Conservation (phyloP, 1,140 invertebrate species). For the Microplitis demolitor region DNA sequence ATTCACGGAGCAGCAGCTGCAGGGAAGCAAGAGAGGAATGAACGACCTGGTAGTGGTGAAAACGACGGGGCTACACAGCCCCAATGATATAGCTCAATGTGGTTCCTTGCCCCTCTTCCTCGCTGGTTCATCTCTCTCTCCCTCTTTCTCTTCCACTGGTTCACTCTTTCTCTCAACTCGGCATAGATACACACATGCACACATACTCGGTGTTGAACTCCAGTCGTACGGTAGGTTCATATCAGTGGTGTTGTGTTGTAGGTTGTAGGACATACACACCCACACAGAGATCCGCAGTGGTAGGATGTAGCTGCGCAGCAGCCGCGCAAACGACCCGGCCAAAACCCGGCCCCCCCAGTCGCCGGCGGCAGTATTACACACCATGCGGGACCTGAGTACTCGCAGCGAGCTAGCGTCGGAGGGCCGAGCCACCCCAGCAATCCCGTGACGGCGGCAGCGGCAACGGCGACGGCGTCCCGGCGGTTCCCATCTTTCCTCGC, state of each 20-base stretch:
- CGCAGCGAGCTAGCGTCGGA: constrained; percentile 32
- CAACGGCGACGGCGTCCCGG: neutral
- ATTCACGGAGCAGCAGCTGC: constrained; percentile 7
- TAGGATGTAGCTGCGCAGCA: constrained; percentile 45
- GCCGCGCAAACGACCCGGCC: constrained; percentile 51
- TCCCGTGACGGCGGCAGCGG: constrained; percentile 33
- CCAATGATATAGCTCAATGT: constrained; percentile 13
- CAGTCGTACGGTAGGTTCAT: neutral
- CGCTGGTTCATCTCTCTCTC: constrained; percentile 5
- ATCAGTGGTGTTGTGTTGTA: neutral
- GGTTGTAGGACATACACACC: neutral
- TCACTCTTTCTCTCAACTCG: neutral
- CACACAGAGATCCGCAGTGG: neutral
- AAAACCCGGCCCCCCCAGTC: constrained; percentile 56
- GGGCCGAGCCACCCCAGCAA: constrained; percentile 52
- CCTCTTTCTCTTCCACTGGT: constrained; percentile 28
- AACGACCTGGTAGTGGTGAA: constrained; percentile 14
- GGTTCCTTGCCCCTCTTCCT: constrained; percentile 28
- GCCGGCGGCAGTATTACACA: constrained; percentile 28
- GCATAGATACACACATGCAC: neutral
- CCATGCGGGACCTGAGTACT: constrained; percentile 37
- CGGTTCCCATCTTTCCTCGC: neutral
- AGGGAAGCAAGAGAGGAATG: neutral
- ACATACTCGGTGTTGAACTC: neutral
- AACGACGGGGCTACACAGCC: constrained; percentile 17